Base-by-base conservation (phyloP, 2,113 vertebrate genomes). In the Rhombomys opimus region DNA sequence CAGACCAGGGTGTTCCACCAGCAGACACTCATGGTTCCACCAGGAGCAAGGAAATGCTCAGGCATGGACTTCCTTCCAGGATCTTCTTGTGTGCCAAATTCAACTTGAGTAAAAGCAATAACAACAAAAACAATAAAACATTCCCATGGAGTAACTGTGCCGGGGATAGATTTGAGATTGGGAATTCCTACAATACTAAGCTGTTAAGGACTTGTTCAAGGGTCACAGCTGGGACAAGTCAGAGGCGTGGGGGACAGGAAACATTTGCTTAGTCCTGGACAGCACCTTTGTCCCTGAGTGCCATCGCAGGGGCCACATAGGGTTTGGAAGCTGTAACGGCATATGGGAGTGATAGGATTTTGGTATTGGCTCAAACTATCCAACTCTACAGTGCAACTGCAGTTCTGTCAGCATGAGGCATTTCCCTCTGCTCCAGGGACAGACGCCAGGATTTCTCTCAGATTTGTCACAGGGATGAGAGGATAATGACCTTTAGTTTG, bases 1-100 rank as follows among this genome's bases (percentile, higher is more conserved):
- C 4, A 61, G 35, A 46, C 30, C 17, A 12, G 20, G 9, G 9
- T 35, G n/a, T 41, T 9, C 72, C 0, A 0, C 23, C 15, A 5
- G 6, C 17, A 63, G 30, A 41, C 38, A 46, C 50, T 27, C 38
- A 15, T 1, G 4, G 9, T n/a, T 4, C 27, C 52, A 8, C 5
- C 1, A 35, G 50, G 1, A 0, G 8, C 27, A 8, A 35, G 27
- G 41, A n/a, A 75, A 84, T 70, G 4, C 61, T 27, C 3, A 2
- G 25, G 2, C 13, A 17, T 9, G 17, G 35, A 57, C 27, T 65
- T 6, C 72, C 35, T 63, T 35, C 73, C 14, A 61, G 13, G 1
- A 1, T 20, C 50, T 8, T 65, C 20, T 57, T 92, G 17, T 61
- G 41, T 27, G 17, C 27, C 52, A 63, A 87, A 41, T 17, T 41